These are phyloP conservation scores for Lycocerus yunnanus DNA, from an alignment of 2,888 invertebrate genomes.

Conservation along the genomic window DNA sequence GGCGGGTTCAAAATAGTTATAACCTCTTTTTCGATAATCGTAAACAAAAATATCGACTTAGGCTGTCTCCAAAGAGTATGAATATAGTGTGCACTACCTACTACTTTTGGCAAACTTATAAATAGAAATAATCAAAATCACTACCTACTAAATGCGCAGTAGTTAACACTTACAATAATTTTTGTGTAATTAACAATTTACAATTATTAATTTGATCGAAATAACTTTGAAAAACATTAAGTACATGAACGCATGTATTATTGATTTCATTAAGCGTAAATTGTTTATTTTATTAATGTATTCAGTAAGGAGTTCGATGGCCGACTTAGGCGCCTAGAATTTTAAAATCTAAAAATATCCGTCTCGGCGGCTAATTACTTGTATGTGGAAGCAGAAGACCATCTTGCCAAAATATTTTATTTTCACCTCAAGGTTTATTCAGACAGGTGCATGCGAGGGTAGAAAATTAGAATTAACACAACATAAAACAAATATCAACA, in stretches of 20 bases:
- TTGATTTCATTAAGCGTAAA: slow-evolving; percentile 41
- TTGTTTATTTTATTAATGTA: slow-evolving; percentile 48
- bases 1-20: background rate
- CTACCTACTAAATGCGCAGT: slow-evolving; percentile 3
- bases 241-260: background rate
- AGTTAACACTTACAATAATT: background rate
- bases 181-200: slow-evolving; percentile 1
- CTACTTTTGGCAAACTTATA: slow-evolving; percentile 5
- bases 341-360: slow-evolving; percentile 56
- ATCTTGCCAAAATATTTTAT: slow-evolving; percentile 50
- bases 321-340: slow-evolving; percentile 55
- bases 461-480: slow-evolving; percentile 21
- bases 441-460: slow-evolving; percentile 32
- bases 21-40: background rate
- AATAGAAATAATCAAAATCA: slow-evolving; percentile 7
- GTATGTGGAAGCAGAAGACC: slow-evolving; percentile 53
- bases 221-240: slow-evolving; percentile 2
- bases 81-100: slow-evolving; percentile 2
- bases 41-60: background rate
- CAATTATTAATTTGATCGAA: background rate
- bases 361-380: slow-evolving; percentile 54
- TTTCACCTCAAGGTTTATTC: slow-evolving; percentile 39
- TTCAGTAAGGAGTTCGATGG: slow-evolving; percentile 54
- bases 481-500: slow-evolving; percentile 19
- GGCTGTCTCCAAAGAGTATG: background rate